phyloP scores from a whole-genome alignment of 2,113 vertebrate genomes.

The Leuciscus idus region DNA sequence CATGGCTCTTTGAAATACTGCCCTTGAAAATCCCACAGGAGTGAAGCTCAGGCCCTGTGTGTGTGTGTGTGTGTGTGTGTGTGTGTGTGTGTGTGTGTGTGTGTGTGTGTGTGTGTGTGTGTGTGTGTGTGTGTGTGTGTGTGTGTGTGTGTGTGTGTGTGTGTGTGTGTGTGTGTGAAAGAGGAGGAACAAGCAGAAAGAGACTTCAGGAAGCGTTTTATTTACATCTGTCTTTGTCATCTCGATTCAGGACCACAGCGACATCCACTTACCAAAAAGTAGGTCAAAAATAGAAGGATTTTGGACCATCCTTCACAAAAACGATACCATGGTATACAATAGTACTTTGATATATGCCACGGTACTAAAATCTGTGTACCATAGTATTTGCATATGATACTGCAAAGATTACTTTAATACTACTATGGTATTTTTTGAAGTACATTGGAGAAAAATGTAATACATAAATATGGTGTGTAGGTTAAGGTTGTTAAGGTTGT shows the following conservation, averaged over 20 bases:
- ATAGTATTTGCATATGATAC: too few relatives aligned
- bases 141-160: neutral
- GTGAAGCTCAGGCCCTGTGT: neutral
- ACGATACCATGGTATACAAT: neutral
- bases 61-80: neutral
- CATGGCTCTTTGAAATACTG: constrained; percentile 71
- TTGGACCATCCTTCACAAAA: neutral
- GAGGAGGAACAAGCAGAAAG: neutral
- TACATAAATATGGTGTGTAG: too few relatives aligned
- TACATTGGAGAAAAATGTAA: too few relatives aligned
- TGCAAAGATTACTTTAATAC: too few relatives aligned
- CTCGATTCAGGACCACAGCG: neutral
- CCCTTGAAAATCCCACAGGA: constrained; percentile 43
- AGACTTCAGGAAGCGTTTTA: neutral
- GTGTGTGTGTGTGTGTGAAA: constrained; percentile 11
- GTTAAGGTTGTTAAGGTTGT: too few relatives aligned
- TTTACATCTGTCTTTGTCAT: constrained; percentile 32
- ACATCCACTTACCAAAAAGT: neutral
- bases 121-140: neutral
- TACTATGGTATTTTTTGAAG: too few relatives aligned
- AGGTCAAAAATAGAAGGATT: neutral
- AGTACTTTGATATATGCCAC: too few relatives aligned
- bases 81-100: too few relatives aligned
- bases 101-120: neutral
- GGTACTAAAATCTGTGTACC: too few relatives aligned